Evolutionary conservation across 2,888 invertebrate species (phyloP), one percentile per base, ranked within the genome.

Genomic region (Oegoconia quadripuncta): DNA sequence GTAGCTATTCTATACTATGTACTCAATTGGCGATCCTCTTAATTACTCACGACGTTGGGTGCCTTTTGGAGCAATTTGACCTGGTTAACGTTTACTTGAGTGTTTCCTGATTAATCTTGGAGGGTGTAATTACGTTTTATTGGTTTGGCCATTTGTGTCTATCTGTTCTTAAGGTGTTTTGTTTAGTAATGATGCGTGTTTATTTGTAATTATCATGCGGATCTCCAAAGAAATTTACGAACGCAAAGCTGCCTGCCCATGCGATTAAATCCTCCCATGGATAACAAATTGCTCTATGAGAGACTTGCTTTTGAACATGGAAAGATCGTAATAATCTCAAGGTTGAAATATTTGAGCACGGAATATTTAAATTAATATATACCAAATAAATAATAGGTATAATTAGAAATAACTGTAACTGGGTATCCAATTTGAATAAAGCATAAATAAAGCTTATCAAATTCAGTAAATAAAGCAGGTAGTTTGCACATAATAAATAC

Each of bases 61-160:
- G 63, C 66, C 65, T 68, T 64, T 65, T 56, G 53, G 63, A 68
- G 66, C 57, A 73, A 70, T 72, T 72, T 69, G 58, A 61, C 55
- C 59, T 60, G 55, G 68, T 71, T 73, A 68, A 65, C 63, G 70
- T 60, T 63, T 62, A 43, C 64, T 61, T 63, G 59, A 68, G 63
- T 64, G 66, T 58, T 61, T 59, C 63, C 62, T 74, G 74, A 78
- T 78, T 77, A 77, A 78, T 77, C 70, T 64, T 59, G 43, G 48
- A 60, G 70, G 63, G 49, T 61, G 62, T 73, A 74, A 77, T 75
- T 69, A 67, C 59, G 58, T 59, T 64, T 64, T 64, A 61, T 59
- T 55, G 59, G 58, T 67, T 56, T 59, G 56, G 50, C 57, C 53
- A 68, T 67, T 69, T 68, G 13, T 27, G 63, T 68, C 61, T 58